Base-by-base conservation (phyloP, 2,888 invertebrate species). In the Stenodera caucasica region DNA sequence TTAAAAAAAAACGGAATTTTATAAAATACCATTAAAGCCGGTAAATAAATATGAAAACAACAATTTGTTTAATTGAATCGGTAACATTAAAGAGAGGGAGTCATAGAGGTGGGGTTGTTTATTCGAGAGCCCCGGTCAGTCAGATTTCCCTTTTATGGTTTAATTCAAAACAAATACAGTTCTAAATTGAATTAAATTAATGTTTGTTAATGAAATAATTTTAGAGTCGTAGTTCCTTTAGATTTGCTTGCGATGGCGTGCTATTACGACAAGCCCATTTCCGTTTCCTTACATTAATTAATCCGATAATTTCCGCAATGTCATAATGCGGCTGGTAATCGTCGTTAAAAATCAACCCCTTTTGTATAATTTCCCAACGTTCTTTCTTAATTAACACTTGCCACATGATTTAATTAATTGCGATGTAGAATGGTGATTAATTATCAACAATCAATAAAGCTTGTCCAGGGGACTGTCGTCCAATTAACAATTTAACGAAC, bases 281-380 rank as follows among this genome's bases (percentile, higher is more conserved):
- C 68, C 67, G 68, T 58, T 68, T 62, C 65, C 66, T 65, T 57
- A 62, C 70, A 65, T 71, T 71, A 71, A 71, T 71, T 71, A 70
- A 69, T 70, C 66, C 65, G 61, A 70, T 66, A 71, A 71, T 71
- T 71, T 71, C 69, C 72, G 64, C 65, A 58, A 66, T 70, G 71
- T 72, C 72, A 71, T 72, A 69, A 70, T 68, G 69, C 67, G 70
- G 70, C 11, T 21, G 45, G 21, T 71, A 70, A 70, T 70, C 66
- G 66, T 56, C 61, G 63, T 60, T n/a, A 58, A 66, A 63, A 64
- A 60, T 57, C 60, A 57, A 55, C 63, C 33, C 58, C 61, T 58
- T 58, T 62, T 61, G 59, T 58, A 56, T 54, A 59, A 56, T 63
- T 54, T 37, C n/a, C n/a, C 58, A 52, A 61, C 49, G 54, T 66